phyloP scores from a whole-genome alignment of 2,888 invertebrate genomes.

The Scotopteryx bipunctaria region DNA sequence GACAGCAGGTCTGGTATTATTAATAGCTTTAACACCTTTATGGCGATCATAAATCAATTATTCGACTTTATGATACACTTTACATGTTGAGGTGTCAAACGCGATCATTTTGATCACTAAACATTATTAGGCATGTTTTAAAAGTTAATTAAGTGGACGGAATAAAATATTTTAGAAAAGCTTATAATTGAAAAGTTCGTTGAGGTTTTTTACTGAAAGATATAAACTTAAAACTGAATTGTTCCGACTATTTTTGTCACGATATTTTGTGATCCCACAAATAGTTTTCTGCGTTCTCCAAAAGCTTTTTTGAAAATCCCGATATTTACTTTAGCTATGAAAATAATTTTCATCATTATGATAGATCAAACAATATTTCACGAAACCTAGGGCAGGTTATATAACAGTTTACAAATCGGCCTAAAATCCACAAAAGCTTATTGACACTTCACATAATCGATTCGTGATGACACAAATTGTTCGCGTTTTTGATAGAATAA shows the following conservation, averaged over 20 bases:
- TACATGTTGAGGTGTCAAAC: conserved; percentile 1
- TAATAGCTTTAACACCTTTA: conserved; percentile 11
- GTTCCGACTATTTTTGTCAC: too few species aligned
- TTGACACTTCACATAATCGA: conserved; percentile 21
- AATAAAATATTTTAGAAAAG: too few species aligned
- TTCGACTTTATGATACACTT: background rate
- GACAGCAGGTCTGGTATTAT: background rate
- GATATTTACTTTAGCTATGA: too few species aligned
- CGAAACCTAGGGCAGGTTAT: conserved; percentile 24
- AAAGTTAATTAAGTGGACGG: too few species aligned
- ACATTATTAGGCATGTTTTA: background rate
- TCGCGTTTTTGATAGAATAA: too few species aligned
- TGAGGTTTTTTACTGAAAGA: too few species aligned
- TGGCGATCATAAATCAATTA: background rate
- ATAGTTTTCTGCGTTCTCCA: too few species aligned
- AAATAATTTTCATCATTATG: conserved; percentile 1
- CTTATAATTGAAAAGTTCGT: too few species aligned
- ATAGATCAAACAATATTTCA: conserved; percentile 23
- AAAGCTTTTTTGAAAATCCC: too few species aligned
- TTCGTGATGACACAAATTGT: conserved; percentile 11
- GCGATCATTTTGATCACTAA: background rate
- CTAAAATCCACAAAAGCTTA: conserved; percentile 24
- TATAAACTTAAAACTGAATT: too few species aligned
- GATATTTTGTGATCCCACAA: too few species aligned
- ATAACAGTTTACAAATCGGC: conserved; percentile 15